phyloP scores from a whole-genome alignment of 2,888 invertebrate species.

The Lasioglossum lativentre region DNA sequence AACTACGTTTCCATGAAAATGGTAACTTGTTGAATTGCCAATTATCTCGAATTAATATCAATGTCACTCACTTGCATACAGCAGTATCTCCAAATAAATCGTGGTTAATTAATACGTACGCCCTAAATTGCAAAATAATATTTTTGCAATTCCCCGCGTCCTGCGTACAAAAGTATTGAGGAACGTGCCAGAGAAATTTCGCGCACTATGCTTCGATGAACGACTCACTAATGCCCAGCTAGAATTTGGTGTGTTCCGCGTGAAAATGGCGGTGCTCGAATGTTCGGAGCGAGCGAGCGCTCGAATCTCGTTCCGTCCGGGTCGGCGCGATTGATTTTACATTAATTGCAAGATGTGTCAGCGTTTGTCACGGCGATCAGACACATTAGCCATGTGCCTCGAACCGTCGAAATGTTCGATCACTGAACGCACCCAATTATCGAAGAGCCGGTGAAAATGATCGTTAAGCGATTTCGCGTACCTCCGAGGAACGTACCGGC shows the following conservation, averaged over 20 bases:
- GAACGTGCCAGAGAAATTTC: not conserved
- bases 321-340: not conserved
- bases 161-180: not conserved
- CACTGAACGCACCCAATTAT: constrained; percentile 12
- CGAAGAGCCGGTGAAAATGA: not conserved
- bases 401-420: constrained; percentile 1
- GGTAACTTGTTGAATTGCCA: not conserved
- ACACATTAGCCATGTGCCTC: not conserved
- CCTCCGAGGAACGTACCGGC: not conserved
- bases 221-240: not conserved
- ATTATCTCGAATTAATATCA: not conserved
- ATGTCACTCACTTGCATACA: not conserved
- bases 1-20: not conserved
- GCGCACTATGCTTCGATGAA: not conserved
- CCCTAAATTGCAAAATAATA: not conserved
- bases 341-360: not conserved
- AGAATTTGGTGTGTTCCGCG: not conserved
- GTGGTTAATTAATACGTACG: not conserved
- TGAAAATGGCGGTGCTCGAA: not conserved
- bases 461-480: not conserved
- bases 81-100: not conserved
- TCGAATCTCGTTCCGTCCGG: not conserved
- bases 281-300: not conserved
- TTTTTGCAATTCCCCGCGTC: not conserved
- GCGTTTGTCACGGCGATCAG: not conserved